phyloP scores from a whole-genome alignment of 1,140 invertebrate genomes.

The Drosophila littoralis region DNA sequence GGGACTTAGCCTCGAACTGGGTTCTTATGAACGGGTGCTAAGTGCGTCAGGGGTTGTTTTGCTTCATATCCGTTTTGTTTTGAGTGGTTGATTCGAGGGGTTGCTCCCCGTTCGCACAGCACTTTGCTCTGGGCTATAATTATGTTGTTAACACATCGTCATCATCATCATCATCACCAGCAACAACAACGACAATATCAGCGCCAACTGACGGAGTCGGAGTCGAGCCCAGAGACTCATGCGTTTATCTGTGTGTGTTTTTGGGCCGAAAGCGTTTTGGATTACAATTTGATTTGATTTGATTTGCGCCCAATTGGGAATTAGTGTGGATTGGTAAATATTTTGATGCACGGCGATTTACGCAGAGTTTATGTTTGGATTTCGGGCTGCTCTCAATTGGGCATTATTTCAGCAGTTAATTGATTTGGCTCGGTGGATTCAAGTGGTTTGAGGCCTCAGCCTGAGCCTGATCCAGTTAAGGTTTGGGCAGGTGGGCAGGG shows the following conservation, averaged over 20 bases:
- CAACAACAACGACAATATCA: conserved; percentile 14
- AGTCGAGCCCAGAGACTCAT: not conserved
- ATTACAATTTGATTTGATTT: conserved; percentile 81
- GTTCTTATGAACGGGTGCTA: conserved; percentile 45
- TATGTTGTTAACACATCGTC: conserved; percentile 84
- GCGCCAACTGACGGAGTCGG: conserved; percentile 31
- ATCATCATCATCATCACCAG: conserved; percentile 56
- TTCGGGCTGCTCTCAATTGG: conserved; percentile 28
- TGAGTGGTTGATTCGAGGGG: conserved; percentile 72
- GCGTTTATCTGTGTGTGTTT: conserved; percentile 21
- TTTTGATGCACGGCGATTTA: conserved; percentile 71
- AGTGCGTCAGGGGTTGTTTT: conserved; percentile 69
- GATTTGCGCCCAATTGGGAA: conserved; percentile 81
- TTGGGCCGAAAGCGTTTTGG: conserved; percentile 73
- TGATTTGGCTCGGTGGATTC: conserved; percentile 54
- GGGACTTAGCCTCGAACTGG: conserved; percentile 3
- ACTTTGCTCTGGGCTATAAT: conserved; percentile 81
- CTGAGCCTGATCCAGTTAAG: not conserved
- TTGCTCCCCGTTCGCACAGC: conserved; percentile 51
- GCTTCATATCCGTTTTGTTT: conserved; percentile 78
- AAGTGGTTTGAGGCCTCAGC: conserved; percentile 15
- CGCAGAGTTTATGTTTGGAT: conserved; percentile 43
- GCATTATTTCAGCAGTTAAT: conserved; percentile 64
- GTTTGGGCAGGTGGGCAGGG: conserved; percentile 12
- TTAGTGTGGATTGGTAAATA: conserved; percentile 78